phyloP scores from a whole-genome alignment of 2,113 vertebrate genomes.

The Nerophis ophidion region DNA sequence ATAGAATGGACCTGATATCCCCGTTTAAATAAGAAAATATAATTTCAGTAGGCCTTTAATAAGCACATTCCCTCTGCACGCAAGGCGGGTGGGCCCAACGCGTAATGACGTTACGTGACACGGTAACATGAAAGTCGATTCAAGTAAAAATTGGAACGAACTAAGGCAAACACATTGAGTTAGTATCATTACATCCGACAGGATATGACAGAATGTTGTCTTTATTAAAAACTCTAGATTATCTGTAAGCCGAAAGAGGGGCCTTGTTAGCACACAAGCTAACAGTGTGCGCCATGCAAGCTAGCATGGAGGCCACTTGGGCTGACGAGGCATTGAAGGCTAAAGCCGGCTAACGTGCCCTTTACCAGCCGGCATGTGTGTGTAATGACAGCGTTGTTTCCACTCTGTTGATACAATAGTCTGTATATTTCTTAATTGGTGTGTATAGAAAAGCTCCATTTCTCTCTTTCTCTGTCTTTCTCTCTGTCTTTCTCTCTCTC shows the following conservation, averaged over 20 bases:
- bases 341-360: slow-evolving; percentile 13
- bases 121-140: not conserved
- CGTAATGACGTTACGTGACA: not conserved
- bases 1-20: no score
- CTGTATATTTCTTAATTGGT: not conserved
- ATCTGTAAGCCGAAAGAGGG: no score
- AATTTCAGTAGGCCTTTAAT: no score
- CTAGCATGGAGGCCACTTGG: not conserved
- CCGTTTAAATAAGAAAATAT: no score
- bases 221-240: not conserved
- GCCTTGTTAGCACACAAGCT: not conserved
- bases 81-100: no score
- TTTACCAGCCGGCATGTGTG: not conserved
- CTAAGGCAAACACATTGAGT: not conserved
- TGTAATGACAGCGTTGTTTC: not conserved
- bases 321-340: slow-evolving; percentile 4
- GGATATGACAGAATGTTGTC: not conserved
- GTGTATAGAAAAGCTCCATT: slow-evolving; percentile 3
- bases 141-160: no score
- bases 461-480: no score
- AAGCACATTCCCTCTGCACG: no score
- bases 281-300: not conserved
- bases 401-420: slow-evolving; percentile 60
- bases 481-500: no score
- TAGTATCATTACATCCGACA: not conserved